These are phyloP conservation scores for Rhinatrema bivittatum DNA, from an alignment of 2,797 vertebrate species.

Conservation along the genomic window DNA sequence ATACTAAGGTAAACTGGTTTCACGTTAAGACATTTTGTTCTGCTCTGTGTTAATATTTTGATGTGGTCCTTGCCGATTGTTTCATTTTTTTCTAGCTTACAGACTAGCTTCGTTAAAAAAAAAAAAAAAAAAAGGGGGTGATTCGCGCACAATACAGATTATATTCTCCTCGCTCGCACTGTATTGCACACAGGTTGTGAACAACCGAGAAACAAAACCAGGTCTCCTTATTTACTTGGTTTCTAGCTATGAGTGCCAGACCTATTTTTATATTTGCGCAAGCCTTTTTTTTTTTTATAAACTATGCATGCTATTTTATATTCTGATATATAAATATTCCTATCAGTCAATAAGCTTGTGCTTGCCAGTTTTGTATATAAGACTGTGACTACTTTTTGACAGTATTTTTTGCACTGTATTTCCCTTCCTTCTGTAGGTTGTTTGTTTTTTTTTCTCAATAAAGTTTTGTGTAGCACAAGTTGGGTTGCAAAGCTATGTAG, in stretches of 20 bases:
- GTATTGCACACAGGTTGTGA: too few species aligned
- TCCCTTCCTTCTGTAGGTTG: too few species aligned
- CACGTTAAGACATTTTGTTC: constrained; percentile 31
- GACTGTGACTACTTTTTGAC: constrained; percentile 69
- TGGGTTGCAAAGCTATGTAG: too few species aligned
- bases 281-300: constrained; percentile 51
- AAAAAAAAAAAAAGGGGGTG: too few species aligned
- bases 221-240: too few species aligned
- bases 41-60: constrained; percentile 43
- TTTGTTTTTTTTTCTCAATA: constrained; percentile 61
- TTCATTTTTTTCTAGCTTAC: constrained; percentile 20
- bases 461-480: constrained; percentile 53
- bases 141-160: too few species aligned
- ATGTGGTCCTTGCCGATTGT: constrained; percentile 25
- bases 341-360: constrained; percentile 74
- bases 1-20: constrained; percentile 13
- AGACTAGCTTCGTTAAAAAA: too few species aligned
- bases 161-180: too few species aligned
- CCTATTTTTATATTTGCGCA: constrained; percentile 60
- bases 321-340: constrained; percentile 66
- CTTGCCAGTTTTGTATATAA: constrained; percentile 70
- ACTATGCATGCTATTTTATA: constrained; percentile 81
- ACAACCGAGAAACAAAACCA: too few species aligned
- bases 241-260: constrained; percentile 22
- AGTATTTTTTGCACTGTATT: constrained; percentile 82